Evolutionary conservation across 53 echinoderm and acorn worm species (phyloP).

Genomic region (Stichopus horrens): DNA sequence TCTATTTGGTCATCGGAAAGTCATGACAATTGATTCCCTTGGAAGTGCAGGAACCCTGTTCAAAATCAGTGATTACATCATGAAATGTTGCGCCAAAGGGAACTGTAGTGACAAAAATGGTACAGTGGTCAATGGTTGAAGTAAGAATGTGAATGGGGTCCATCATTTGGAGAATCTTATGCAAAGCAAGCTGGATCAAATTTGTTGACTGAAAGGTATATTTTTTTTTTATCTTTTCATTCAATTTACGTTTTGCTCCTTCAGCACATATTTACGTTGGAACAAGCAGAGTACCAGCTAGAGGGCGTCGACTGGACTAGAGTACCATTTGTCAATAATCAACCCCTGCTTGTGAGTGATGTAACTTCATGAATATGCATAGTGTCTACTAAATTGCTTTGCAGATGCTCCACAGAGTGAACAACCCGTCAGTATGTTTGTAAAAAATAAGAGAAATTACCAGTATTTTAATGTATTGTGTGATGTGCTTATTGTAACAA

Average conservation of each 20-base stretch:
- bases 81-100: background rate
- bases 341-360: slow-evolving; percentile 80
- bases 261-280: slow-evolving; percentile 96
- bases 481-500: too few species aligned
- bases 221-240: background rate
- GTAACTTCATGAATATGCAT: background rate
- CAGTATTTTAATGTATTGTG: too few species aligned
- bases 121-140: background rate
- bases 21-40: too few species aligned
- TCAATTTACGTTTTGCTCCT: background rate
- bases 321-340: slow-evolving; percentile 97
- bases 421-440: too few species aligned
- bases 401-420: too few species aligned
- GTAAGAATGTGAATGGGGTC: background rate
- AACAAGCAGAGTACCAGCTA: slow-evolving; percentile 89
- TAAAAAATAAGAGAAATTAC: too few species aligned
- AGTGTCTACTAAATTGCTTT: background rate
- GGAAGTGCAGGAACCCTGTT: too few species aligned
- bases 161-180: background rate
- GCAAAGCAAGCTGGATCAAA: background rate
- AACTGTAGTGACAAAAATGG: background rate
- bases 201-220: background rate
- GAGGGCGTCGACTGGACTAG: slow-evolving; percentile 97
- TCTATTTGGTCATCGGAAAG: too few species aligned
- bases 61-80: too few species aligned